These are phyloP conservation scores for Conchocele bisecta DNA, from an alignment of 2,888 invertebrate genomes.

Conservation along the genomic window DNA sequence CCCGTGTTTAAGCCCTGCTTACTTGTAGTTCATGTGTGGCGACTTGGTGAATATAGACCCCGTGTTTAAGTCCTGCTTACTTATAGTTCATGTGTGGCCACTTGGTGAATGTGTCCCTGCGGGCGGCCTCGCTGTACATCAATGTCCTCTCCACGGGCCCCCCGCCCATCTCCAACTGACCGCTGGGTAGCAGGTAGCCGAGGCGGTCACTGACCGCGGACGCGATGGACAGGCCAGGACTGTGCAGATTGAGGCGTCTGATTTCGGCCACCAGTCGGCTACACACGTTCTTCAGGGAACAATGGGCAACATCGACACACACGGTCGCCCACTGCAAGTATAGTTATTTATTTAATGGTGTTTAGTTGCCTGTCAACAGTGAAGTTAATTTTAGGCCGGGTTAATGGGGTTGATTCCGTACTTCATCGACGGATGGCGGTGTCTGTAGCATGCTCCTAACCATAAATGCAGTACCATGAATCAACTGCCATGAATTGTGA, in stretches of 20 bases:
- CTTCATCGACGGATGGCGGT: too few relatives aligned
- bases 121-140: conserved; percentile 96
- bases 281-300: conserved; percentile 90
- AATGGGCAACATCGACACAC: conserved; percentile 91
- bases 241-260: conserved; percentile 88
- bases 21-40: too few relatives aligned
- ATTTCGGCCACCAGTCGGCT: conserved; percentile 91
- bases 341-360: too few relatives aligned
- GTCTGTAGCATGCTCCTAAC: too few relatives aligned
- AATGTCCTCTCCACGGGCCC: conserved; percentile 81
- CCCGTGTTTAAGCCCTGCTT: too few relatives aligned
- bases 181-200: conserved; percentile 80
- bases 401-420: too few relatives aligned
- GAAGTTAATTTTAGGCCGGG: too few relatives aligned
- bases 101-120: conserved; percentile 94
- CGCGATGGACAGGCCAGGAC: conserved; percentile 87
- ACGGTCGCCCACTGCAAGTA: conserved; percentile 93
- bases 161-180: conserved; percentile 65
- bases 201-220: conserved; percentile 93
- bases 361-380: too few relatives aligned
- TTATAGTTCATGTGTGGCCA: conserved; percentile 99
- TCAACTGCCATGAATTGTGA: too few relatives aligned
- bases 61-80: too few relatives aligned
- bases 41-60: too few relatives aligned
- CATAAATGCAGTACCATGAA: too few relatives aligned